A percentile compares a stretch with the other conserved stretches of the same genome.
phyloP scores from a whole-genome alignment of 1,140 invertebrate genomes.

The Hypothenemus hampei region DNA sequence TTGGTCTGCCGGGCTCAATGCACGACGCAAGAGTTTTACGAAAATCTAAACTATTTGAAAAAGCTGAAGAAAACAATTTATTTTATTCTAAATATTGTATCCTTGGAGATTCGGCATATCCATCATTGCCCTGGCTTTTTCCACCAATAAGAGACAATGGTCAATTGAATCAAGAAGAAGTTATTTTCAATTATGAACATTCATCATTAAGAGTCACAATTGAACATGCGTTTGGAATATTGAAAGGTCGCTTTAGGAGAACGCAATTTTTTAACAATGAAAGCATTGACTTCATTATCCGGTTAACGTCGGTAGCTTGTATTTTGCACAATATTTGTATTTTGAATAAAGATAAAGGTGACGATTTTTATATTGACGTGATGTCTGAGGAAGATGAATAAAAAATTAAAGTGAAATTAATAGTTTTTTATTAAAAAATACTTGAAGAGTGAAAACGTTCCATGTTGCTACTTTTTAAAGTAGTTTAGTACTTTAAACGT shows the following conservation, averaged over 20 bases:
- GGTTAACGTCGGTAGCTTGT: not conserved
- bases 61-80: not conserved
- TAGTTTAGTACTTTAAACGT: not conserved
- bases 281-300: not conserved
- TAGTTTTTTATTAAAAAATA: not conserved
- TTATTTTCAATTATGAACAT: conserved; percentile 14
- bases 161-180: conserved; percentile 12
- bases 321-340: not conserved
- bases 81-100: conserved; percentile 8
- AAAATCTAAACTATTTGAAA: conserved; percentile 9
- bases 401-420: not conserved
- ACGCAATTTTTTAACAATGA: not conserved
- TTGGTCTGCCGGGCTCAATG: conserved; percentile 11
- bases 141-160: conserved; percentile 21
- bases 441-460: not conserved
- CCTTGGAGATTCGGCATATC: conserved; percentile 23
- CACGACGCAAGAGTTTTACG: conserved; percentile 11
- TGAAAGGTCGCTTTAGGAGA: not conserved
- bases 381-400: not conserved
- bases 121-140: conserved; percentile 15
- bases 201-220: conserved; percentile 10
- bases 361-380: not conserved
- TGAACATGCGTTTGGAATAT: not conserved
- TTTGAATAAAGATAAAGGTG: not conserved
- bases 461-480: not conserved